A percentile compares a stretch with the other conserved stretches of the same genome.
Conservation (phyloP, 2,797 vertebrate genomes). For the Squalus acanthias region DNA sequence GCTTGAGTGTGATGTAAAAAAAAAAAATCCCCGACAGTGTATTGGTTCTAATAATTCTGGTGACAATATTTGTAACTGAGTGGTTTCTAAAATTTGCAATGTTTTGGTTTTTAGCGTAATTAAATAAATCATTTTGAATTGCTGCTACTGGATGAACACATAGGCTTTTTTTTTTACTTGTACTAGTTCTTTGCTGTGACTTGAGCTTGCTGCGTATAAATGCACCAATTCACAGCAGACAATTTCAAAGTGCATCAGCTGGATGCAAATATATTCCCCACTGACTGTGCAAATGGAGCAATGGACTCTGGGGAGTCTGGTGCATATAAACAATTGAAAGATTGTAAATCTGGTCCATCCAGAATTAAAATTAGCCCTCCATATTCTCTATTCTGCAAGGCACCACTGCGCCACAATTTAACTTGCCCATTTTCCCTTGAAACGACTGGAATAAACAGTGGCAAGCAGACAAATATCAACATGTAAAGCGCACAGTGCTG, state of each 20-base stretch:
- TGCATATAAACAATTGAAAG: background rate
- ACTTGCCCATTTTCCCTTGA: background rate
- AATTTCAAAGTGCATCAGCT: background rate
- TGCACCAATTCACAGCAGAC: background rate
- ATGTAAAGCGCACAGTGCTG: background rate
- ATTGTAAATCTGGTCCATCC: background rate
- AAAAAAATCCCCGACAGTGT: background rate
- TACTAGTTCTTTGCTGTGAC: background rate
- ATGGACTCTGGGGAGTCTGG: too few species aligned
- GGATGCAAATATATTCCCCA: background rate
- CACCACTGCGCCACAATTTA: background rate
- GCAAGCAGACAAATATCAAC: constrained; percentile 11
- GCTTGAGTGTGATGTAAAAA: background rate
- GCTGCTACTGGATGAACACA: too few species aligned
- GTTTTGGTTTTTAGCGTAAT: background rate
- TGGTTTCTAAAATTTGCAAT: background rate
- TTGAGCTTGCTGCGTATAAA: background rate
- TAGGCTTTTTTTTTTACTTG: too few species aligned
- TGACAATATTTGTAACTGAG: background rate
- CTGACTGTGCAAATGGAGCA: background rate
- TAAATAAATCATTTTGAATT: background rate
- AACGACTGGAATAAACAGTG: background rate
- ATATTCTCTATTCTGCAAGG: background rate
- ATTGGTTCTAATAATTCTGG: background rate
- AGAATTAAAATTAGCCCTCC: constrained; percentile 11